Percentiles rank a stretch among this genome's conserved stretches.
Evolutionary conservation across 1,140 invertebrate species (phyloP).

Genomic region (Drosophila miranda): DNA sequence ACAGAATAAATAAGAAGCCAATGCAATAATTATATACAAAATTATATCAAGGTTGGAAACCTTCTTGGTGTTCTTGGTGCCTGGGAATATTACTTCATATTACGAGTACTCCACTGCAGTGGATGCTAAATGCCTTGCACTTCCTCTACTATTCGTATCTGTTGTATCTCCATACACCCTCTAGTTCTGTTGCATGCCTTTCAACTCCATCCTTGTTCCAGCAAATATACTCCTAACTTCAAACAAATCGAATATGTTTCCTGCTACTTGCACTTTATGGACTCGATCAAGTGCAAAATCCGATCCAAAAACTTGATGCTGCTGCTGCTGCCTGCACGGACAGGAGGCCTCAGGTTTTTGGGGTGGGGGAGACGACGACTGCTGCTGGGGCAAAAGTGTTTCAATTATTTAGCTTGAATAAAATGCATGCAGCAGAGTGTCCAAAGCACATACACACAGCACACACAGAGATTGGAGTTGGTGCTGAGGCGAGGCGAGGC

Average conservation of each 20-base stretch:
- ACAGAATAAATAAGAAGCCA: no score
- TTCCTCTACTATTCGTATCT: no score
- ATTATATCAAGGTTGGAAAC: no score
- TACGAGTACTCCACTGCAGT: no score
- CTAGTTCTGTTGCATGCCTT: not conserved
- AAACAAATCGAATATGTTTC: conserved; percentile 25
- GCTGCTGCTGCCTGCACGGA: conserved; percentile 5
- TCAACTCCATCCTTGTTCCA: no score
- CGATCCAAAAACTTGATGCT: conserved; percentile 6
- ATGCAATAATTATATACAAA: no score
- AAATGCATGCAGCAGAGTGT: conserved; percentile 47
- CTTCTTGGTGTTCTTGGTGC: no score
- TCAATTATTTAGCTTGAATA: conserved; percentile 71
- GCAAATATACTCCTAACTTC: conserved; percentile 1
- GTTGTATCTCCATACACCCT: not conserved
- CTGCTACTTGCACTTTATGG: conserved; percentile 21
- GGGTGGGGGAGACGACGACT: not conserved
- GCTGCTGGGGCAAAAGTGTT: conserved; percentile 24
- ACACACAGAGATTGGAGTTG: conserved; percentile 7
- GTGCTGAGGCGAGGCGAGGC: conserved; percentile 13
- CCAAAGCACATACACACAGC: conserved; percentile 23
- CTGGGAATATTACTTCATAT: no score
- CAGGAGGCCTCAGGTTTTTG: conserved; percentile 1
- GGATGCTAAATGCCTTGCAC: no score
- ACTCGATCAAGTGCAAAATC: conserved; percentile 27